Percentiles rank a stretch among this genome's conserved stretches.
phyloP scores from a whole-genome alignment of 2,113 vertebrate species.

The Gnathonemus longibarbis region DNA sequence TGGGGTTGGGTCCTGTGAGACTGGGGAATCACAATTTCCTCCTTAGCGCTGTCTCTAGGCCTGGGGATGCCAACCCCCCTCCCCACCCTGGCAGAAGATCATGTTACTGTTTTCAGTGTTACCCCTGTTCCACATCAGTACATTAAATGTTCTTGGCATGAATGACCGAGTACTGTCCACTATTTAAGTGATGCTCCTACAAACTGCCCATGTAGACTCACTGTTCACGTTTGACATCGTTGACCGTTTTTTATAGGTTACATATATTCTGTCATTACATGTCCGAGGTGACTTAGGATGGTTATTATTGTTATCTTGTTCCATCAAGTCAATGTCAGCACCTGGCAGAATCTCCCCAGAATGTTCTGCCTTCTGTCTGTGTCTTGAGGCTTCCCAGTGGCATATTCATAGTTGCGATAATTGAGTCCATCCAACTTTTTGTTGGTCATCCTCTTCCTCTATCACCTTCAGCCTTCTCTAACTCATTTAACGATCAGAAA shows the following conservation, averaged over 20 bases:
- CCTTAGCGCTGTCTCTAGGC: neutral
- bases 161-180: neutral
- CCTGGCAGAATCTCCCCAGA: neutral
- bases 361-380: neutral
- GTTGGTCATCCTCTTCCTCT: neutral
- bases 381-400: neutral
- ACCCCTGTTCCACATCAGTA: neutral
- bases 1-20: slow-evolving; percentile 21
- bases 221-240: neutral
- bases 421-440: neutral
- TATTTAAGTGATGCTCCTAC: neutral
- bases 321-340: neutral
- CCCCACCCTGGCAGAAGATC: neutral
- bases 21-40: slow-evolving; percentile 26
- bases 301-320: neutral
- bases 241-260: neutral
- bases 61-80: neutral
- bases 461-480: neutral
- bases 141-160: neutral
- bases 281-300: neutral
- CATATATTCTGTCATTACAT: neutral
- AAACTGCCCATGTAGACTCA: neutral
- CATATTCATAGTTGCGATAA: neutral
- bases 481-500: neutral
- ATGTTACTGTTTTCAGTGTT: neutral